Percentiles rank a stretch among this genome's conserved stretches.
phyloP scores from a whole-genome alignment of 2,888 invertebrate species.

The Aphidoletes aphidimyza region DNA sequence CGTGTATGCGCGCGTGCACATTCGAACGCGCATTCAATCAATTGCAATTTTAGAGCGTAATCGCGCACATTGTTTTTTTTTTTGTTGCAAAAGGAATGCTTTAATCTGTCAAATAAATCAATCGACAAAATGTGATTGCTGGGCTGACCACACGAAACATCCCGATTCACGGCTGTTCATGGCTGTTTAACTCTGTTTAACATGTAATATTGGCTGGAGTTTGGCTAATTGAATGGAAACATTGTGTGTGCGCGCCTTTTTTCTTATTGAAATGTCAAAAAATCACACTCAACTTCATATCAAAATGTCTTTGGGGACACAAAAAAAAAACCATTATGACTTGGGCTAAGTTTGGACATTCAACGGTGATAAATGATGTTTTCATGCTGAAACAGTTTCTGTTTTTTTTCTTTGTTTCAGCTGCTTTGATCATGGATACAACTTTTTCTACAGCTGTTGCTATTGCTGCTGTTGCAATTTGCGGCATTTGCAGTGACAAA shows the following conservation, averaged over 20 bases:
- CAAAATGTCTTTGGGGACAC: background rate
- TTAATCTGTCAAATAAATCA: conserved; percentile 34
- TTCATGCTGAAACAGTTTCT: background rate
- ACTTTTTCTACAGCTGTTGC: background rate
- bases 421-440: background rate
- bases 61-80: no score
- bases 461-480: no score
- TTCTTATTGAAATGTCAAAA: background rate
- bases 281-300: background rate
- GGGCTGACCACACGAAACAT: background rate
- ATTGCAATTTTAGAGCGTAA: no score
- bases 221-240: background rate
- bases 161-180: background rate
- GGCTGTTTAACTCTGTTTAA: background rate
- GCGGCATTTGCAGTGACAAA: background rate
- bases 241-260: no score
- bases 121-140: conserved; percentile 23
- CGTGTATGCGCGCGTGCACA: background rate
- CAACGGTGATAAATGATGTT: background rate
- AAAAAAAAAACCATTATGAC: no score
- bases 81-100: background rate
- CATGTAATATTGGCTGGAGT: background rate
- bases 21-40: no score
- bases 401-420: background rate
- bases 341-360: background rate